These are phyloP conservation scores for Bombyx mori DNA, from an alignment of 1,140 invertebrate genomes.

Conservation along the genomic window DNA sequence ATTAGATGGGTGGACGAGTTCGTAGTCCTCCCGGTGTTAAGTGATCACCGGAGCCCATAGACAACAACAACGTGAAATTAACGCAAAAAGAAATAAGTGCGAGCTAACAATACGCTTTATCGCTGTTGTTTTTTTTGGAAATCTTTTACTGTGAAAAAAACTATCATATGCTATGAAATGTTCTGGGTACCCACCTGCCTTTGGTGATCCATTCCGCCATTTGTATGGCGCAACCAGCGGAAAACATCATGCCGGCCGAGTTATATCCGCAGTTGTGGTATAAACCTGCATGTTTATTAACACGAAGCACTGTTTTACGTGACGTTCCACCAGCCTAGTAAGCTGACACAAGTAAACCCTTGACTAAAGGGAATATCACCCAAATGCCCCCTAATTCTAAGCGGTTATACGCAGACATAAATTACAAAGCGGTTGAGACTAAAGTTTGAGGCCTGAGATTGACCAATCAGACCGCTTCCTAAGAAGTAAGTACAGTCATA, in stretches of 20 bases:
- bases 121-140: background rate
- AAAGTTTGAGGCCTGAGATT: no score
- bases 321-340: no score
- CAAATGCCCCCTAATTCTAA: no score
- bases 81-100: background rate
- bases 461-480: no score
- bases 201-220: conserved; percentile 87
- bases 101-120: background rate
- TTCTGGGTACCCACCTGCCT: conserved; percentile 68
- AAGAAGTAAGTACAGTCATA: no score
- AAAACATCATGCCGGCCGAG: conserved; percentile 91
- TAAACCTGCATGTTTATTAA: conserved; percentile 64
- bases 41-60: background rate
- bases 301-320: no score
- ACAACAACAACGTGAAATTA: background rate
- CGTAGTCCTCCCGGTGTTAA: no score
- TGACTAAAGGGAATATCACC: no score
- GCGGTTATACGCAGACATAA: no score
- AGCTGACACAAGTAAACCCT: no score
- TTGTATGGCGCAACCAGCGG: conserved; percentile 87
- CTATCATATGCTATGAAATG: background rate
- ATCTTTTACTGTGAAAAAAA: background rate
- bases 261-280: conserved; percentile 92
- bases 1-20: no score
- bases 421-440: no score